These are phyloP conservation scores for Mormyrus proboscirostris DNA, from an alignment of 2,797 vertebrate genomes.

Conservation along the genomic window DNA sequence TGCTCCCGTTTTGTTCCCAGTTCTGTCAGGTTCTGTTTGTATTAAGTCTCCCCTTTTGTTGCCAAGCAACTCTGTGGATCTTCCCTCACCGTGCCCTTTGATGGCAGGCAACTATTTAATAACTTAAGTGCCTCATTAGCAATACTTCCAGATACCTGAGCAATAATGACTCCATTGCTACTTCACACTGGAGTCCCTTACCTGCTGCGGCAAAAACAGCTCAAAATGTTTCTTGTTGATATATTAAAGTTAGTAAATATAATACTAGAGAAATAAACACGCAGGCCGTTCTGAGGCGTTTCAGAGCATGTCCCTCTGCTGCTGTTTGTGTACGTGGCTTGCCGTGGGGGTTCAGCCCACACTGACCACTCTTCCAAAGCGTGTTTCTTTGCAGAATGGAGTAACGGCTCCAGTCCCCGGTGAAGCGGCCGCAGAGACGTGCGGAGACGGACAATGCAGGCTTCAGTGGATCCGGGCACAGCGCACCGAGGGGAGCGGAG, in stretches of 20 bases:
- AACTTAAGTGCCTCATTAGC: background rate
- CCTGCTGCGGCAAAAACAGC: background rate
- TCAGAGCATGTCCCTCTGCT: background rate
- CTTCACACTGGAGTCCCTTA: background rate
- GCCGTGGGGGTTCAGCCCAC: background rate
- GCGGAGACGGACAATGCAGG: background rate
- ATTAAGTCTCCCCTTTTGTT: background rate
- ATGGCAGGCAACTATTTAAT: background rate
- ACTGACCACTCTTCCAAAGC: background rate
- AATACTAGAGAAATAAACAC: background rate
- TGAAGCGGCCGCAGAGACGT: background rate
- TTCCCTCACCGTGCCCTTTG: background rate
- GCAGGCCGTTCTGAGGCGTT: background rate
- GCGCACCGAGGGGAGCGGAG: conserved; percentile 39
- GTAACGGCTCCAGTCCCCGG: background rate
- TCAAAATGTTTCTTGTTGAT: background rate
- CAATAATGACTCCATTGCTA: background rate
- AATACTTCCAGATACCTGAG: background rate
- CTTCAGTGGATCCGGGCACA: conserved; percentile 19
- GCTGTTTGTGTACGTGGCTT: background rate
- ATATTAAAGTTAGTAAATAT: background rate
- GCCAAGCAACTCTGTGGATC: background rate
- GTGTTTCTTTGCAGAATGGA: background rate
- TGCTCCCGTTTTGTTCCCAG: background rate
- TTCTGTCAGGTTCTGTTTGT: background rate